A percentile compares a stretch with the other conserved stretches of the same genome.
These are phyloP conservation scores for Tillus elongatus DNA, from an alignment of 2,888 invertebrate genomes.

Conservation along the genomic window DNA sequence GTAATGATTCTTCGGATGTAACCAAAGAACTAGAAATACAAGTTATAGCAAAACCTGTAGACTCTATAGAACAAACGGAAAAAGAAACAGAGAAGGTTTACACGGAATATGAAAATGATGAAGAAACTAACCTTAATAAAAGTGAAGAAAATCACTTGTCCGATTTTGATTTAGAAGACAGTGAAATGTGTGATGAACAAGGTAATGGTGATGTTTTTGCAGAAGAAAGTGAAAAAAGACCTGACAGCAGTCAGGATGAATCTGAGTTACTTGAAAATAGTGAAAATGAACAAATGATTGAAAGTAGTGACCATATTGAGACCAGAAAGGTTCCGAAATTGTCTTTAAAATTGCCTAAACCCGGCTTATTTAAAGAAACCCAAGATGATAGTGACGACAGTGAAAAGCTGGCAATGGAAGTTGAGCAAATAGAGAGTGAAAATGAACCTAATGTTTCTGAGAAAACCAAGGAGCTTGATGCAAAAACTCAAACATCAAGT, in stretches of 20 bases:
- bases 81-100: conserved; percentile 14
- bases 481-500: neutral
- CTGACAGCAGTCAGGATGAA: too few relatives aligned
- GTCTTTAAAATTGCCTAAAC: conserved; percentile 50
- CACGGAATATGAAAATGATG: conserved; percentile 17
- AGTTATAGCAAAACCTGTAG: neutral
- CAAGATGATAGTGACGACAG: conserved; percentile 47
- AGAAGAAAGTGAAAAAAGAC: too few relatives aligned
- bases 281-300: too few relatives aligned
- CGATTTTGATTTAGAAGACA: too few relatives aligned
- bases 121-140: too few relatives aligned
- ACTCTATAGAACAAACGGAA: conserved; percentile 10
- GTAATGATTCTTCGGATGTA: too few relatives aligned
- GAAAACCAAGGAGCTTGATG: conserved; percentile 12
- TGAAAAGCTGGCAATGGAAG: conserved; percentile 51
- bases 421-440: conserved; percentile 41
- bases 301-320: conserved; percentile 17
- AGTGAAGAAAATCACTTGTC: too few relatives aligned
- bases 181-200: too few relatives aligned
- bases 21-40: too few relatives aligned
- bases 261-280: too few relatives aligned
- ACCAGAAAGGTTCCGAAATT: conserved; percentile 51
- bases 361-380: conserved; percentile 31
- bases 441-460: conserved; percentile 18
- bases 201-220: too few relatives aligned